Evolutionary conservation across 2,113 vertebrate genomes (phyloP), one percentile per base, ranked within the genome.

Genomic region (Thamnaconus septentrionalis): DNA sequence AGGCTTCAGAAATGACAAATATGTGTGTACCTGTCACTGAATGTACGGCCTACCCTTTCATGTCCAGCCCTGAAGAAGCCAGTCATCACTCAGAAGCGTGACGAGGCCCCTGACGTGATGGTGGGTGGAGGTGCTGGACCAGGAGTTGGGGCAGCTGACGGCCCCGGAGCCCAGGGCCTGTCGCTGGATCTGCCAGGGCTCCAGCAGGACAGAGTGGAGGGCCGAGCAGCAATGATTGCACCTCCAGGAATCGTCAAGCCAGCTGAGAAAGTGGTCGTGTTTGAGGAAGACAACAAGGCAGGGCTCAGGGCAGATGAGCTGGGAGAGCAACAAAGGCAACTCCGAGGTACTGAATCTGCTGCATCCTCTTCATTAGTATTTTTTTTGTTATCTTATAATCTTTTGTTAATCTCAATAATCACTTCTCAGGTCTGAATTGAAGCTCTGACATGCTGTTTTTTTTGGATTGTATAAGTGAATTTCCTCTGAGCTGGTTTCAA

Each of bases 11-110:
- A 31, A 31, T 31, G 18, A 31, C 18, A 31, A 31, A 31, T 31
- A 31, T 31, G 18, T 31, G 18, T 31, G 18, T 2, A 31, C 18
- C 18, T 31, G 18, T 31, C 18, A 31, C 18, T 31, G 18, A 31
- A 31, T 31, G 18, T 31, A 31, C 18, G 18, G 18, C 18, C 18
- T 50, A 5, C 3, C n/a, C 0, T 8, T 71, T 53, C 12, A n/a
- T 55, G 42, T 47, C 6, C 68, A 93, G 92, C 78, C 45, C 72
- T 92, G 71, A 93, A 92, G 80, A 92, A 92, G 76, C 90, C 92
- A 7, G 82, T 88, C 63, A 90, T 93, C 73, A 91, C 90, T 42
- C 87, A 83, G 68, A 91, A 90, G 45, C 89, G 86, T 0, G 63
- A 74, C 4, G 83, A 90, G 4, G 49, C 59, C 2, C 80, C 75